Evolutionary conservation across 2,888 invertebrate genomes (phyloP), one percentile per base, ranked within the genome.

Genomic region (Andrena bucephala): DNA sequence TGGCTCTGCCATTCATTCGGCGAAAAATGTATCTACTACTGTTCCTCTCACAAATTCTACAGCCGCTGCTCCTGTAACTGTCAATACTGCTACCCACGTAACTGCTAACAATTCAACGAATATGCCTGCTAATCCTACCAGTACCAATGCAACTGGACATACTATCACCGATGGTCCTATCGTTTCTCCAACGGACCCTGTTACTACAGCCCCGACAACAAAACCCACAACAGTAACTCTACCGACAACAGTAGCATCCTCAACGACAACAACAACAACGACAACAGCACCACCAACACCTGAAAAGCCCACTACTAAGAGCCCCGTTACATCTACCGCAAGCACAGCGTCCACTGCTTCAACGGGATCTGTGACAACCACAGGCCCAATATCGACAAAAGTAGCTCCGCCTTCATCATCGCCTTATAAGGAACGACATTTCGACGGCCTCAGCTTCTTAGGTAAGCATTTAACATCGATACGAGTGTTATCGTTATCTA

Each of bases 381-480:
- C 84, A 8, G 52, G 72, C 33, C 72, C 85, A 50, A 59, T 50
- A 29, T 85, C 93, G 33, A 92, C 94, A 24, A 83, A 90, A 42
- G 90, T 93, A n/a, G 77, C 80, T 36, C 89, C 93, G 75, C 67
- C 89, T 20, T 90, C 94, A 4, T 92, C 93, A 54, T 89, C 86
- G 2, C 59, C 89, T 29, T 48, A 66, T 16, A 69, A 77, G 27
- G 90, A 91, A 93, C 94, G 93, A 91, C 95, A 96, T 62, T 97
- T 97, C 90, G 97, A 97, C 93, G 96, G 96, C 2, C 95, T 97
- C 1, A 97, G 97, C 89, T 97, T 97, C 93, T 95, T 97, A 84
- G 90, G 90, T 90, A 82, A 13, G 75, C 78, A 57, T 42, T 48
- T 27, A 6, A 50, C 2, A 5, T 36, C 10, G 4, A 57, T 27